Percentiles rank a stretch among this genome's conserved stretches.
phyloP scores from a whole-genome alignment of 2,888 invertebrate species.

The Fragum sueziense region DNA sequence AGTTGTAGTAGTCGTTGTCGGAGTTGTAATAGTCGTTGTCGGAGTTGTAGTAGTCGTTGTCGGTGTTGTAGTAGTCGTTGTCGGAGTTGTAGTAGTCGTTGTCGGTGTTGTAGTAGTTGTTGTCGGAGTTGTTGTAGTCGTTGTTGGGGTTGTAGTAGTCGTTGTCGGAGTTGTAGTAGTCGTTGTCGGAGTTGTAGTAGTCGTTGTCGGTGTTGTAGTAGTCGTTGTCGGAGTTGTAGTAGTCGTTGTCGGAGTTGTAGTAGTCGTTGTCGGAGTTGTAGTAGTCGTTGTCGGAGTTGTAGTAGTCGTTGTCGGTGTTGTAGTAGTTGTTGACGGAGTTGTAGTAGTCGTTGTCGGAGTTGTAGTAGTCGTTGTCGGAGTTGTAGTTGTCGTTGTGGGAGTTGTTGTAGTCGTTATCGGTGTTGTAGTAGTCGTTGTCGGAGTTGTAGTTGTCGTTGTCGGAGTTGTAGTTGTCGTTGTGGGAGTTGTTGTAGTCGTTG shows the following conservation, averaged over 20 bases:
- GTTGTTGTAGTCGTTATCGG: not conserved
- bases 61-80: not conserved
- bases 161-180: not conserved
- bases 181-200: not conserved
- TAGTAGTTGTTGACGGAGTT: not conserved
- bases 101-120: not conserved
- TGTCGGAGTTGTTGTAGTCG: not conserved
- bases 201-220: not conserved
- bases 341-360: too few species aligned
- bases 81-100: not conserved
- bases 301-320: not conserved
- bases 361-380: not conserved
- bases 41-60: not conserved
- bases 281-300: not conserved
- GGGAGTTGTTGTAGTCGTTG: too few species aligned
- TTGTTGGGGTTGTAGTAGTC: not conserved
- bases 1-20: not conserved
- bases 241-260: not conserved
- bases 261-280: not conserved
- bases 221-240: not conserved
- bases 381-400: not conserved
- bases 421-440: not conserved
- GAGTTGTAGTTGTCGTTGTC: not conserved
- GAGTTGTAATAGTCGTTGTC: not conserved
- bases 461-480: not conserved